A percentile compares a stretch with the other conserved stretches of the same genome.
Evolutionary conservation across 2,797 vertebrate genomes (phyloP).

Genomic region (Meda fulgida): DNA sequence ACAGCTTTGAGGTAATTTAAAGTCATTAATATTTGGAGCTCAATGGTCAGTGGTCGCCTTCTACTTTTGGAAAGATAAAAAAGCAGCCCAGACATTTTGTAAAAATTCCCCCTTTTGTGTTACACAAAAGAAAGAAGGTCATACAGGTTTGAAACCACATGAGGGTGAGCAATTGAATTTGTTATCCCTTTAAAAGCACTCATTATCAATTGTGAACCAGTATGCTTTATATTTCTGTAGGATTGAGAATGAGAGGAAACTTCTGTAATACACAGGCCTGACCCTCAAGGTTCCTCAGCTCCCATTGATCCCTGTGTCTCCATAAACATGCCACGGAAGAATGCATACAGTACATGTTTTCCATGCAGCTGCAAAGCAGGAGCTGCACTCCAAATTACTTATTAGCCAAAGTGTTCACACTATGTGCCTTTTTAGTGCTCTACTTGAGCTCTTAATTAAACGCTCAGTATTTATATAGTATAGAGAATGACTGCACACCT

Average conservation of each 20-base stretch:
- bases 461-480: not conserved
- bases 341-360: constrained; percentile 70
- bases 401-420: not conserved
- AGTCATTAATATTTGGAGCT: not conserved
- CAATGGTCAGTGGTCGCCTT: not conserved
- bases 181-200: not conserved
- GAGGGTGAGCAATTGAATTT: not conserved
- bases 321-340: constrained; percentile 70
- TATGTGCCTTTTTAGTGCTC: not conserved
- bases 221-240: not conserved
- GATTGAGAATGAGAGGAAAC: not conserved
- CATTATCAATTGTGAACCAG: not conserved
- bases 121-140: not conserved
- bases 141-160: not conserved
- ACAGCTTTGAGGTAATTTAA: not conserved
- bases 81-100: not conserved
- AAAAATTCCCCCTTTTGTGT: not conserved
- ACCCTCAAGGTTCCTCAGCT: constrained; percentile 11
- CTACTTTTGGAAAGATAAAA: not conserved
- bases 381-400: constrained; percentile 35
- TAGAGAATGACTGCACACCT: constrained; percentile 6
- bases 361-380: constrained; percentile 48
- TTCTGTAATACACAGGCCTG: constrained; percentile 14
- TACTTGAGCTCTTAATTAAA: not conserved
- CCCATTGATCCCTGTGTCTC: constrained; percentile 48